phyloP scores from a whole-genome alignment of 2,888 invertebrate species.

The Oxytorus armatus region DNA sequence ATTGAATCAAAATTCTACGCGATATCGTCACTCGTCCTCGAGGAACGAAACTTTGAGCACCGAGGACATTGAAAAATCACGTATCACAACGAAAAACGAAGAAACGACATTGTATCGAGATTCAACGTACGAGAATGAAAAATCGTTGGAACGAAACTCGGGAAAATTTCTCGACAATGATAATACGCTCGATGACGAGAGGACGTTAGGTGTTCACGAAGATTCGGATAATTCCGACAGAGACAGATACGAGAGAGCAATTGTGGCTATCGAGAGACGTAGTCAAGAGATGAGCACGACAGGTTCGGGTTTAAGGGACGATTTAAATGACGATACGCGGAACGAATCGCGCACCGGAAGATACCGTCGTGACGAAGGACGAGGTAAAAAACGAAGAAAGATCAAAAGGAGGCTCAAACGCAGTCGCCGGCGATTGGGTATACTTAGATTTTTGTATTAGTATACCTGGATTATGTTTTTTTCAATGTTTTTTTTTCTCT shows the following conservation, averaged over 20 bases:
- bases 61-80: not conserved
- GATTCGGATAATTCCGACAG: conserved; percentile 40
- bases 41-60: conserved; percentile 23
- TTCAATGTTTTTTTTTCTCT: conserved; percentile 1
- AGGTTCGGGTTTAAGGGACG: conserved; percentile 50
- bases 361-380: conserved; percentile 78
- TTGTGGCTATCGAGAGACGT: conserved; percentile 63
- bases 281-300: conserved; percentile 63
- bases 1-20: not conserved
- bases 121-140: conserved; percentile 32
- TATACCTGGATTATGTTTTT: conserved; percentile 65
- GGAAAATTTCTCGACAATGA: conserved; percentile 11
- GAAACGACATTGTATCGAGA: conserved; percentile 22
- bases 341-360: conserved; percentile 75
- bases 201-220: conserved; percentile 1
- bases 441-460: conserved; percentile 75
- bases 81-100: not conserved
- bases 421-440: conserved; percentile 82
- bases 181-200: conserved; percentile 34
- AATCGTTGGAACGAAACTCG: conserved; percentile 11
- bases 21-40: conserved; percentile 30
- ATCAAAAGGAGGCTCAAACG: conserved; percentile 80
- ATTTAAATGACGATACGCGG: conserved; percentile 64
- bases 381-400: conserved; percentile 81
- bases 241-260: conserved; percentile 70